Conservation (phyloP, 2,888 invertebrate genomes). For the Apeira syringaria region DNA sequence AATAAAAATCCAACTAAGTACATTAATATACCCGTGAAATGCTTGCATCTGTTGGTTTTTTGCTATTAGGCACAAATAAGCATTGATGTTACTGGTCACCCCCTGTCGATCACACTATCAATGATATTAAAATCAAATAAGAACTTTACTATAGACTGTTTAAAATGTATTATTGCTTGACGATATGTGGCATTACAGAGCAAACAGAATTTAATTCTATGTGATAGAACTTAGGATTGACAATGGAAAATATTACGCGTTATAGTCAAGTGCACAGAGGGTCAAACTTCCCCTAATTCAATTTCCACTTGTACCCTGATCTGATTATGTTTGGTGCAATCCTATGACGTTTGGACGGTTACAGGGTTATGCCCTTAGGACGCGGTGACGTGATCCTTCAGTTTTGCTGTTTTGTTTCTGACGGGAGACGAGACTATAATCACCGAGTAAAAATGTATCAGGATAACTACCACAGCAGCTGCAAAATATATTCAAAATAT, state of each 20-base stretch:
- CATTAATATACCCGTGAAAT: conserved; percentile 82
- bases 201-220: conserved; percentile 11
- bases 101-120: conserved; percentile 37
- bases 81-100: conserved; percentile 69
- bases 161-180: conserved; percentile 1
- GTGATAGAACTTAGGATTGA: conserved; percentile 10
- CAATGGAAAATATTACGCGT: conserved; percentile 14
- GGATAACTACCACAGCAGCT: no score
- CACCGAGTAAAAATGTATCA: no score
- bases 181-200: no score
- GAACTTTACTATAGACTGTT: conserved; percentile 3
- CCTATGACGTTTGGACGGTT: conserved; percentile 52
- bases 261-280: conserved; percentile 44
- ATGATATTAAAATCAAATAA: conserved; percentile 11
- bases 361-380: conserved; percentile 43
- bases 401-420: conserved; percentile 12
- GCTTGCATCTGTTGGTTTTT: conserved; percentile 81
- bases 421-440: no score
- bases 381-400: conserved; percentile 34
- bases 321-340: conserved; percentile 69
- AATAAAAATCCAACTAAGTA: conserved; percentile 77
- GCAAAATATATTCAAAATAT: no score
- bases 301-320: conserved; percentile 73
- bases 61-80: conserved; percentile 80
- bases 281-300: conserved; percentile 74